These are phyloP conservation scores for Mycetomoellerius zeteki DNA, from an alignment of 1,140 invertebrate species.

Conservation along the genomic window DNA sequence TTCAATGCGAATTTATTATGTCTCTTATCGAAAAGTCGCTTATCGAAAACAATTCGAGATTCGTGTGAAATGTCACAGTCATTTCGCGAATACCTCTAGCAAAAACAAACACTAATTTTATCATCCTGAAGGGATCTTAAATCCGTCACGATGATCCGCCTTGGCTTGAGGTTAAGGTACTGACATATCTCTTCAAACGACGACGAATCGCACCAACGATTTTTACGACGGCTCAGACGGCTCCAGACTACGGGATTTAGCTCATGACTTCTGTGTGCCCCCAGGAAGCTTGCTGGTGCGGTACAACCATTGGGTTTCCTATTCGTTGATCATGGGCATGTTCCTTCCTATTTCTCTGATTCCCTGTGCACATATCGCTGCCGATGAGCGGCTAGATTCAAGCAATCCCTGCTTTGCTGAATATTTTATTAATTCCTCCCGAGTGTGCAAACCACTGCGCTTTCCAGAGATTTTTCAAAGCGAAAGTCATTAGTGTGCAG, in stretches of 20 bases:
- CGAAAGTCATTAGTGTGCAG: constrained; percentile 11
- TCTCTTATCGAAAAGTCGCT: not conserved
- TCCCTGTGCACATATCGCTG: not conserved
- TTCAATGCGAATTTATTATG: not conserved
- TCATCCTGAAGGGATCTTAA: not conserved
- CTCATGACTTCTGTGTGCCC: constrained; percentile 25
- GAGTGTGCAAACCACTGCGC: not conserved
- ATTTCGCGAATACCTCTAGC: not conserved
- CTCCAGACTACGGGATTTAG: constrained; percentile 21
- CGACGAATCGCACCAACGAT: not conserved
- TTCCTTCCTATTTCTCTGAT: not conserved
- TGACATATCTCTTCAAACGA: not conserved
- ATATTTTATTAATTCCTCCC: constrained; percentile 51
- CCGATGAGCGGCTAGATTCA: constrained; percentile 25
- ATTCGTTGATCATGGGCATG: constrained; percentile 16
- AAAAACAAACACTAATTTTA: not conserved
- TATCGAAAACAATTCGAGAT: not conserved
- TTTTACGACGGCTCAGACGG: constrained; percentile 38
- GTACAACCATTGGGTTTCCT: not conserved
- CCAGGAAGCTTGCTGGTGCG: not conserved
- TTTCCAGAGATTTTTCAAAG: constrained; percentile 39
- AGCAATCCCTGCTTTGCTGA: constrained; percentile 18
- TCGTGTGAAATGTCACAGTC: not conserved
- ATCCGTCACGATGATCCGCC: not conserved
- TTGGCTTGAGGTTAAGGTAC: constrained; percentile 20